phyloP scores from a whole-genome alignment of 2,888 invertebrate species.

The Cabera pusaria region DNA sequence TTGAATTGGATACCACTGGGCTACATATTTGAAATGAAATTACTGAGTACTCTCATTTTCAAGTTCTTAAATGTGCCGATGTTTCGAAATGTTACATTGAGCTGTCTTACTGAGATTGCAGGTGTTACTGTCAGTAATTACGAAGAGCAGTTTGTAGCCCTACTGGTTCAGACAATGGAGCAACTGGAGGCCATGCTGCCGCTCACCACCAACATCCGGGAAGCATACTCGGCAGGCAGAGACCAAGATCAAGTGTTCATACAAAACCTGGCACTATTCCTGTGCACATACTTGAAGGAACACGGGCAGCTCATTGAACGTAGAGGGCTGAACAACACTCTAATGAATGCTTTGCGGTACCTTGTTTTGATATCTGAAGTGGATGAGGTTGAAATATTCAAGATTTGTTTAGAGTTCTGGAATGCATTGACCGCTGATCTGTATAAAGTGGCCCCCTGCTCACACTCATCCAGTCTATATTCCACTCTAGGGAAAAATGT shows the following conservation, averaged over 20 bases:
- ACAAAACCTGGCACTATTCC: slow-evolving; percentile 98
- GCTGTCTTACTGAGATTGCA: slow-evolving; percentile 99
- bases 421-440: slow-evolving; percentile 95
- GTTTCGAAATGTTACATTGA: slow-evolving; percentile 98
- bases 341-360: slow-evolving; percentile 93
- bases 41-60: slow-evolving; percentile 96
- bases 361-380: slow-evolving; percentile 97
- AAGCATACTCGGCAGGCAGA: slow-evolving; percentile 95
- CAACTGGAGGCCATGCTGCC: slow-evolving; percentile 97
- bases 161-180: slow-evolving; percentile 96
- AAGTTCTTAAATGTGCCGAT: slow-evolving; percentile 99
- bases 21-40: slow-evolving; percentile 99
- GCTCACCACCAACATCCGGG: slow-evolving; percentile 94
- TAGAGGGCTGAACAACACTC: slow-evolving; percentile 88
- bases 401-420: slow-evolving; percentile 99
- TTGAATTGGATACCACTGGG: slow-evolving; percentile 99
- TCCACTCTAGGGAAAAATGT: slow-evolving; percentile 63
- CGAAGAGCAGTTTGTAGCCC: slow-evolving; percentile 94
- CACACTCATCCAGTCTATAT: slow-evolving; percentile 69
- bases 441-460: slow-evolving; percentile 93
- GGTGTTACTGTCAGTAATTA: slow-evolving; percentile 95
- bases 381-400: slow-evolving; percentile 99
- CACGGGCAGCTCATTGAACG: slow-evolving; percentile 95
- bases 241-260: slow-evolving; percentile 99
- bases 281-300: slow-evolving; percentile 98